Conservation (phyloP, 2,797 vertebrate species). For the Cottoperca gobio region DNA sequence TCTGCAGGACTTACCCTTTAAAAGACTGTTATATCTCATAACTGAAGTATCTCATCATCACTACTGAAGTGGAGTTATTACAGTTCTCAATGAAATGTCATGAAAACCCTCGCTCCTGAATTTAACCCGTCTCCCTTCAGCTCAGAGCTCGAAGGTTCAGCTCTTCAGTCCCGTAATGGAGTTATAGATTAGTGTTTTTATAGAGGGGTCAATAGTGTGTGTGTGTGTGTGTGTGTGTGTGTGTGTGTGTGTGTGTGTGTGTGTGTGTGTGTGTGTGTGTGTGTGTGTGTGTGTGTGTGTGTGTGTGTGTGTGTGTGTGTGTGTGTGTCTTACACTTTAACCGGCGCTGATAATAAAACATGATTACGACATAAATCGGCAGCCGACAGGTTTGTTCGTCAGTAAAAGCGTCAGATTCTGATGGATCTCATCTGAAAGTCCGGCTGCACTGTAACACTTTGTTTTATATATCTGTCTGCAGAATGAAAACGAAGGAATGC, state of each 20-base stretch:
- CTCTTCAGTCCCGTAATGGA: constrained; percentile 74
- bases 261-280: too few species aligned
- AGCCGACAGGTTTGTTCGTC: constrained; percentile 55
- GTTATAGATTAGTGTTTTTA: constrained; percentile 81
- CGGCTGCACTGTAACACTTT: background rate
- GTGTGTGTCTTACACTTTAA: constrained; percentile 66
- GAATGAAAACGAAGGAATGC: background rate
- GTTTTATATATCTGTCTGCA: background rate
- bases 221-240: too few species aligned
- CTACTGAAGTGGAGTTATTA: background rate
- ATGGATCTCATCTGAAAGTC: constrained; percentile 2
- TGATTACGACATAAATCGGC: constrained; percentile 76
- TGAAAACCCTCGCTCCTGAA: constrained; percentile 7
- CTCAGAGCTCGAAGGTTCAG: constrained; percentile 41
- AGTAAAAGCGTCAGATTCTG: constrained; percentile 38
- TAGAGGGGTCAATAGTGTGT: constrained; percentile 80
- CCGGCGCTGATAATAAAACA: constrained; percentile 74
- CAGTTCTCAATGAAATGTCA: background rate
- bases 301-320: constrained; percentile 35
- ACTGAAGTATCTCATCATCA: background rate
- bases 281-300: too few species aligned
- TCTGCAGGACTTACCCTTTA: background rate
- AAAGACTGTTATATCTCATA: background rate
- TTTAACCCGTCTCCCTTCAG: constrained; percentile 19
- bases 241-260: constrained; percentile 34